phyloP scores from a whole-genome alignment of 1,140 invertebrate species.

The Neelides sp. region DNA sequence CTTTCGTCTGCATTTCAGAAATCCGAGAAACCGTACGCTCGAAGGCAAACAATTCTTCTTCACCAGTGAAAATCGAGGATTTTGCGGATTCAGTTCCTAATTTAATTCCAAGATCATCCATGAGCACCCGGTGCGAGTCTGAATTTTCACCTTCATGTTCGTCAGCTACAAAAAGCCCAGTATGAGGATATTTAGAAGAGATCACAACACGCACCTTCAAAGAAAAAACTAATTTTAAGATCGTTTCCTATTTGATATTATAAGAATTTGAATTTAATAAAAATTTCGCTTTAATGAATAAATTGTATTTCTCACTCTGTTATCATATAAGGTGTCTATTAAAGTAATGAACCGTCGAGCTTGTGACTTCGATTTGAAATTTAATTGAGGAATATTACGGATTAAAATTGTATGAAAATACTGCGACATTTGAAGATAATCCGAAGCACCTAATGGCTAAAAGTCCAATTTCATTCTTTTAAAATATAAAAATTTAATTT shows the following conservation, averaged over 20 bases:
- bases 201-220: conserved; percentile 59
- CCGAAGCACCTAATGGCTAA: conserved; percentile 78
- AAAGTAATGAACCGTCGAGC: conserved; percentile 89
- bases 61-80: conserved; percentile 86
- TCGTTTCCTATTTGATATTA: not conserved
- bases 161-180: conserved; percentile 54
- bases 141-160: conserved; percentile 36
- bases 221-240: no score
- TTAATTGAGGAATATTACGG: conserved; percentile 73
- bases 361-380: conserved; percentile 61
- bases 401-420: conserved; percentile 91
- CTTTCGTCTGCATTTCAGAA: conserved; percentile 84
- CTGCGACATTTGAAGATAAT: conserved; percentile 83
- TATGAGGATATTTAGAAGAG: conserved; percentile 59
- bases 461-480: conserved; percentile 32
- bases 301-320: conserved; percentile 51
- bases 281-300: not conserved
- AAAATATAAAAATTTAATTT: conserved; percentile 9
- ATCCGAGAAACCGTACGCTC: conserved; percentile 83
- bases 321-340: conserved; percentile 95
- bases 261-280: conserved; percentile 9
- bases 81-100: conserved; percentile 46
- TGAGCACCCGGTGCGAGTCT: conserved; percentile 69
- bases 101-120: conserved; percentile 83
- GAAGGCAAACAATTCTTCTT: conserved; percentile 95